Evolutionary conservation across 2,797 vertebrate species (phyloP).

Genomic region (Atherinosoma microstoma): DNA sequence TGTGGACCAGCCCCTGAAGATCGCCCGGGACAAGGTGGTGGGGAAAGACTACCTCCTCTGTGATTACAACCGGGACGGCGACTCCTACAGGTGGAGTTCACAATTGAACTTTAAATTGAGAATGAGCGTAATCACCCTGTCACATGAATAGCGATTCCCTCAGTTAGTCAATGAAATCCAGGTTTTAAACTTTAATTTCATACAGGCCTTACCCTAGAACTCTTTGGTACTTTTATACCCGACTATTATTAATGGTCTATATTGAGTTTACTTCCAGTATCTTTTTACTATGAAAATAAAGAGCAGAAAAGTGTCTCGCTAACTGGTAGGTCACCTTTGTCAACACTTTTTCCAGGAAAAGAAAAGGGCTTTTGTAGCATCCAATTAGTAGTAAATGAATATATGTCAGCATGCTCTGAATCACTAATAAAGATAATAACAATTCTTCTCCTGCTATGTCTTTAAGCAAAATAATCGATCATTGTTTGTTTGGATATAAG

Average conservation of each 20-base stretch:
- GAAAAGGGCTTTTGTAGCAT: no score
- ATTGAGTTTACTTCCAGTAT: no score
- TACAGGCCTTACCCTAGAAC: no score
- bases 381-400: no score
- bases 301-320: no score
- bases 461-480: background rate
- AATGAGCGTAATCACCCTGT: background rate
- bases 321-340: no score
- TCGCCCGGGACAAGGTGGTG: conserved; percentile 96
- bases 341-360: no score
- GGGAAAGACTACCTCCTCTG: conserved; percentile 99
- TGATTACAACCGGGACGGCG: conserved; percentile 98
- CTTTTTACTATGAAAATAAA: no score
- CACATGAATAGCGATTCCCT: background rate
- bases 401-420: no score
- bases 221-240: no score
- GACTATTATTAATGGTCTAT: no score
- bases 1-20: conserved; percentile 98
- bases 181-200: background rate
- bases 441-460: background rate
- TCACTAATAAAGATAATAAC: no score
- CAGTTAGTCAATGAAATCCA: background rate
- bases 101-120: conserved; percentile 23
- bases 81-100: conserved; percentile 92
- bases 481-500: background rate